A percentile compares a stretch with the other conserved stretches of the same genome.
Conservation (phyloP, 2,888 invertebrate genomes). For the Plebejus anna region DNA sequence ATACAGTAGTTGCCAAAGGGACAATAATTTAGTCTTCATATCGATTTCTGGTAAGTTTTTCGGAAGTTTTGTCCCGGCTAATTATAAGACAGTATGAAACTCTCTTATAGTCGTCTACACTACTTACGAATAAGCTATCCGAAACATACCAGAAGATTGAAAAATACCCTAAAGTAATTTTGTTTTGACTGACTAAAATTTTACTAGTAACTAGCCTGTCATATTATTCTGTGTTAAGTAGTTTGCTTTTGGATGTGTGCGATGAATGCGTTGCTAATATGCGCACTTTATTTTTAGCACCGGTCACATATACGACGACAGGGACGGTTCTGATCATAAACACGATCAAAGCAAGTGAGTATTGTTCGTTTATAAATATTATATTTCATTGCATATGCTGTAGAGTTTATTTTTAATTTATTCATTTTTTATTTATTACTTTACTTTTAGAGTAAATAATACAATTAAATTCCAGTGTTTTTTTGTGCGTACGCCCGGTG, state of each 20-base stretch:
- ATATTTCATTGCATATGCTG: conserved; percentile 11
- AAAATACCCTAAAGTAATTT: background rate
- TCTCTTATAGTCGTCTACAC: background rate
- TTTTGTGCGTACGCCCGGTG: background rate
- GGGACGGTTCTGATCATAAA: conserved; percentile 75
- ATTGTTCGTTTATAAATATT: conserved; percentile 21
- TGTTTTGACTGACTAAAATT: background rate
- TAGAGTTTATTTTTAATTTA: conserved; percentile 1
- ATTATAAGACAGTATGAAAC: background rate
- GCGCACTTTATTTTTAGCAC: conserved; percentile 58
- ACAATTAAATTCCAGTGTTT: background rate
- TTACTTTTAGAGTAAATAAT: background rate
- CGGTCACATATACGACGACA: conserved; percentile 71
- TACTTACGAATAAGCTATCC: no score
- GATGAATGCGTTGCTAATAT: conserved; percentile 31
- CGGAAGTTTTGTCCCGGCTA: background rate
- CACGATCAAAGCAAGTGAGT: conserved; percentile 79
- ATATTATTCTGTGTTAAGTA: conserved; percentile 41
- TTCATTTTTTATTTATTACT: background rate
- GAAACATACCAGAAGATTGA: background rate
- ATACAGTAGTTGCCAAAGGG: background rate
- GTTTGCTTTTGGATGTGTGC: conserved; percentile 36
- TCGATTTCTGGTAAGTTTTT: background rate
- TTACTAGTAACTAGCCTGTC: background rate
- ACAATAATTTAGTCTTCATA: background rate